A percentile compares a stretch with the other conserved stretches of the same genome.
phyloP scores from a whole-genome alignment of 2,888 invertebrate species.

The Crepidodera aurea region DNA sequence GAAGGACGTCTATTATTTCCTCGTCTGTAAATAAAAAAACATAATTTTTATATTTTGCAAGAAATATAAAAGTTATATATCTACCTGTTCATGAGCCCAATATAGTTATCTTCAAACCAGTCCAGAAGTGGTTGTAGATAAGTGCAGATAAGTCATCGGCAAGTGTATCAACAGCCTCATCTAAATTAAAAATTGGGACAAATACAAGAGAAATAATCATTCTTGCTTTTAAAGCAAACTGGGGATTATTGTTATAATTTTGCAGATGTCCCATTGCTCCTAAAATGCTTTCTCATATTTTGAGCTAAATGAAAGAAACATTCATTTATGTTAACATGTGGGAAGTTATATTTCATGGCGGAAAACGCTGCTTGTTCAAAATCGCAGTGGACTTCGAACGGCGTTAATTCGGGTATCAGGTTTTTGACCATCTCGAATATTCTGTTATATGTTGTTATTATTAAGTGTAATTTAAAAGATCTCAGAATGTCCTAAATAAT shows the following conservation, averaged over 20 bases:
- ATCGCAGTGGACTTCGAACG: neutral
- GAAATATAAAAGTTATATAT: neutral
- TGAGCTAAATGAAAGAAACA: slow-evolving; percentile 4
- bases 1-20: neutral
- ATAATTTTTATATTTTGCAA: neutral
- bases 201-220: neutral
- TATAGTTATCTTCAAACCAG: neutral
- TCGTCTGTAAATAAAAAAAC: neutral
- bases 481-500: too few species aligned
- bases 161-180: neutral
- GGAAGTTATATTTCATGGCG: neutral
- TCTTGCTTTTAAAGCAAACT: neutral
- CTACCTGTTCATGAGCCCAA: neutral
- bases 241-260: neutral
- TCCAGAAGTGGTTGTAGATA: neutral
- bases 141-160: neutral
- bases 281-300: neutral
- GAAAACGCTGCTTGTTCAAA: neutral
- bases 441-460: neutral
- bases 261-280: neutral
- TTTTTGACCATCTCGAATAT: neutral
- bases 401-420: neutral
- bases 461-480: too few species aligned
- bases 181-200: neutral
- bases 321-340: neutral